Base-by-base conservation (phyloP, 2,113 vertebrate genomes). In the Callipepla squamata region DNA sequence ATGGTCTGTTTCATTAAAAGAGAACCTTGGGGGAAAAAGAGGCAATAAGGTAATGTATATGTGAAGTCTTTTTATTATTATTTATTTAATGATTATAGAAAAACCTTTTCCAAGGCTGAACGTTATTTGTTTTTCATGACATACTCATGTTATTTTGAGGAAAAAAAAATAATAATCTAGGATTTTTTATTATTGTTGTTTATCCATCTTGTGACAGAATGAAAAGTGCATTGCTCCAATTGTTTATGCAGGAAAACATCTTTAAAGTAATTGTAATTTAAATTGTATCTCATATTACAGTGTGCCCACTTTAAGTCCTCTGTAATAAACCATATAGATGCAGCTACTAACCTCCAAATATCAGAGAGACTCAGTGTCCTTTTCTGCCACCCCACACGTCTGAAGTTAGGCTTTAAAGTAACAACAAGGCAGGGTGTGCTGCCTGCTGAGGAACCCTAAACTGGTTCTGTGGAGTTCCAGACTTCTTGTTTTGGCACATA, bases 1-100 rank as follows among this genome's bases (percentile, higher is more conserved):
- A 95, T 40, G 5, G 25, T 66, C 75, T 80, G 20, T 92, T 96
- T 96, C 80, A 94, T 97, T 96, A 96, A 95, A 93, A 92, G 9
- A 47, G 68, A 96, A 97, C 50, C 53, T 84, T 65, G 51, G 11
- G 59, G 73, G 15, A 5, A 44, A 45, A 86, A 78, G 50, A 85
- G 57, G 53, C 21, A 94, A 79, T 83, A 89, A 67, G 3, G 6
- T 53, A 89, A 74, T 38, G 9, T 65, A 22, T 65, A 55, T 73
- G 51, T 77, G 74, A 89, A 26, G 7, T 1, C 38, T 73, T 85
- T 42, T 81, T 58, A 78, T 80, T 90, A 84, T 34, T 80, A 80
- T 83, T 88, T 96, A 96, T 87, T 91, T 68, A 77, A 78, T 90
- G 61, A 94, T 94, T 95, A 93, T 58, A 82, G 22, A 65, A 96